These are phyloP conservation scores for Mesembrinibis cayennensis DNA, from an alignment of 2,113 vertebrate genomes.

Conservation along the genomic window DNA sequence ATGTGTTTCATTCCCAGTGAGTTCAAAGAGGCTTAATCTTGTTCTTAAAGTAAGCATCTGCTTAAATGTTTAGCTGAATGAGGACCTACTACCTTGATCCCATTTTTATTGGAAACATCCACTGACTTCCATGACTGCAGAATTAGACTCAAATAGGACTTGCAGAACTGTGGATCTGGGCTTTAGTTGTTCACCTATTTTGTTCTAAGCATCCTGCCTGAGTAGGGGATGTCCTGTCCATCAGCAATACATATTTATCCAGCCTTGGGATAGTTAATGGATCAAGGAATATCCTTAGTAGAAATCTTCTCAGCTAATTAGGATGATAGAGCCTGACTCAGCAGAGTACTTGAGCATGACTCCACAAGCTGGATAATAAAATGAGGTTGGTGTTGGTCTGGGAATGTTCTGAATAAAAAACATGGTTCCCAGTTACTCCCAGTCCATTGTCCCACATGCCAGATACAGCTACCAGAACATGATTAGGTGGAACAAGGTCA, in stretches of 20 bases:
- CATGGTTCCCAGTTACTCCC: not conserved
- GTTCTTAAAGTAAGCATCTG: slow-evolving; percentile 32
- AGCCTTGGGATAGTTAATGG: not conserved
- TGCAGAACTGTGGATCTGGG: not conserved
- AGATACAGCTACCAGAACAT: not conserved
- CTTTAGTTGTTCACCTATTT: not conserved
- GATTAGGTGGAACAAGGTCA: not conserved
- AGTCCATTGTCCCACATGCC: not conserved
- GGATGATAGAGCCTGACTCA: not conserved
- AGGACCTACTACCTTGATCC: not conserved
- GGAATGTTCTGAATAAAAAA: not conserved
- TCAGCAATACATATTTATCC: not conserved
- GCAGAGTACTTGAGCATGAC: not conserved
- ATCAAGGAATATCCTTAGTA: not conserved
- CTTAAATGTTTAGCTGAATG: slow-evolving; percentile 21
- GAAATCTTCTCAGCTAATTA: not conserved
- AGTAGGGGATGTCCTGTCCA: not conserved
- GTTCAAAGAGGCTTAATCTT: slow-evolving; percentile 45
- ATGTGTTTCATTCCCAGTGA: not conserved
- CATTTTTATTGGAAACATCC: slow-evolving; percentile 41
- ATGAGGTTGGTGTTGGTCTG: not conserved
- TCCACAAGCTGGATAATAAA: not conserved
- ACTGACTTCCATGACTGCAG: not conserved
- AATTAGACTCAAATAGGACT: not conserved
- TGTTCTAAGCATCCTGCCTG: not conserved